Conservation (phyloP, 2,888 invertebrate species). For the Meiosimyza platycephala region DNA sequence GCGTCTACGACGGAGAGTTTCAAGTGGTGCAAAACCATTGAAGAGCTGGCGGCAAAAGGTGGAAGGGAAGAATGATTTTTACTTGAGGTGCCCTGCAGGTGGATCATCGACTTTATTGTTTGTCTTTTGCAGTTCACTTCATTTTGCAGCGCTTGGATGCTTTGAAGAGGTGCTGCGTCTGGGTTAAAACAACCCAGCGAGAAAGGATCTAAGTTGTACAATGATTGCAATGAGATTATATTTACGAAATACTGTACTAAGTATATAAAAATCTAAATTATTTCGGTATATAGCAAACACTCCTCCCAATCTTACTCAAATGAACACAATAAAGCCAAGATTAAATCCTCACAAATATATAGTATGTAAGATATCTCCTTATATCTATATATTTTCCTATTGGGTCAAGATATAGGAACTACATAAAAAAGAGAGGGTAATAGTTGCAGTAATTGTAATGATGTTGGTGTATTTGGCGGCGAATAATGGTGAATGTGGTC, state of each 20-base stretch:
- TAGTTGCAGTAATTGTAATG: too few relatives aligned
- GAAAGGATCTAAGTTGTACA: too few relatives aligned
- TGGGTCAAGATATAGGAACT: too few relatives aligned
- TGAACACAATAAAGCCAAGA: constrained; percentile 1
- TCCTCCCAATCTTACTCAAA: constrained; percentile 40
- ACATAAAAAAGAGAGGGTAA: too few relatives aligned
- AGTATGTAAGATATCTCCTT: constrained; percentile 50
- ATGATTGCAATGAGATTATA: too few relatives aligned
- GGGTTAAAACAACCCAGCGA: not conserved
- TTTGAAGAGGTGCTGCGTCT: constrained; percentile 29
- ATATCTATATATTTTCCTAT: too few relatives aligned
- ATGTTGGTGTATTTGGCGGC: not conserved
- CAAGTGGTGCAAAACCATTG: constrained; percentile 5
- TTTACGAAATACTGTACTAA: too few relatives aligned
- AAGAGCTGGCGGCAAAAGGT: not conserved
- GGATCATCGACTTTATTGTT: constrained; percentile 49
- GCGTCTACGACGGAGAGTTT: constrained; percentile 12
- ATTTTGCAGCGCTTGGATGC: constrained; percentile 60
- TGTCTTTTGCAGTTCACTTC: constrained; percentile 62
- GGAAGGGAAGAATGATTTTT: not conserved
- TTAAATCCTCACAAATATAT: constrained; percentile 37
- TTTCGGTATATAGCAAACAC: too few relatives aligned
- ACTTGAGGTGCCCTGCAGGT: constrained; percentile 27
- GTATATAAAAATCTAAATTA: too few relatives aligned
- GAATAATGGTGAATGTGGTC: constrained; percentile 24